These are phyloP conservation scores for Pristionchus exspectatus DNA, from an alignment of 2,888 invertebrate species.

Conservation along the genomic window DNA sequence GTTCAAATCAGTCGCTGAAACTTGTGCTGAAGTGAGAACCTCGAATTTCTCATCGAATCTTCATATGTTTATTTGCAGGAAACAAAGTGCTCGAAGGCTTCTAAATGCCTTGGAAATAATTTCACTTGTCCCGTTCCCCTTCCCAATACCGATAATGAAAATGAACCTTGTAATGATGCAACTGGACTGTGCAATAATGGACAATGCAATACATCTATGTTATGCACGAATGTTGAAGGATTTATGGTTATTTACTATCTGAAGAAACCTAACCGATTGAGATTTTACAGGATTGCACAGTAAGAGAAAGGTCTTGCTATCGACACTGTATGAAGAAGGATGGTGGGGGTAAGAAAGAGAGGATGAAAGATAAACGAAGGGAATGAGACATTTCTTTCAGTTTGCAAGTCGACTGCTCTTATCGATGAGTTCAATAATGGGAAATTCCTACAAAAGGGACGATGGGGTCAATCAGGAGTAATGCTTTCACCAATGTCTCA, in stretches of 20 bases:
- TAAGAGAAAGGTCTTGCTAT: constrained; percentile 92
- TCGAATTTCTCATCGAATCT: neutral
- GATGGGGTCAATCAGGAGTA: constrained; percentile 77
- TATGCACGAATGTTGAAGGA: neutral
- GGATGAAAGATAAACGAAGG: neutral
- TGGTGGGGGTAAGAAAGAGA: constrained; percentile 62
- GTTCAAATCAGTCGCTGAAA: neutral
- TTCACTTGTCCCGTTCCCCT: neutral
- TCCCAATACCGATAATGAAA: neutral
- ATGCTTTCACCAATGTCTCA: constrained; percentile 92
- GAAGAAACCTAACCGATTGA: no score
- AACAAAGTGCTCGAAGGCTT: neutral
- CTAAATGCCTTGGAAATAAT: neutral
- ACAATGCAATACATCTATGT: constrained; percentile 87
- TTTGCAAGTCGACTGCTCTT: constrained; percentile 73
- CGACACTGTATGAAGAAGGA: constrained; percentile 86
- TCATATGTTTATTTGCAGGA: neutral
- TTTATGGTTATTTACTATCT: neutral
- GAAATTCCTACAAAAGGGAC: constrained; percentile 68
- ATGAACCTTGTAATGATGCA: constrained; percentile 59
- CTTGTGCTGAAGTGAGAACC: neutral
- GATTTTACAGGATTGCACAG: constrained; percentile 87
- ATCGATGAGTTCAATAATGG: constrained; percentile 71
- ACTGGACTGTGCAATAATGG: constrained; percentile 88
- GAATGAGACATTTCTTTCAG: constrained; percentile 59